Conservation (phyloP, 2,888 invertebrate species). For the Zaprionus bogoriensis region DNA sequence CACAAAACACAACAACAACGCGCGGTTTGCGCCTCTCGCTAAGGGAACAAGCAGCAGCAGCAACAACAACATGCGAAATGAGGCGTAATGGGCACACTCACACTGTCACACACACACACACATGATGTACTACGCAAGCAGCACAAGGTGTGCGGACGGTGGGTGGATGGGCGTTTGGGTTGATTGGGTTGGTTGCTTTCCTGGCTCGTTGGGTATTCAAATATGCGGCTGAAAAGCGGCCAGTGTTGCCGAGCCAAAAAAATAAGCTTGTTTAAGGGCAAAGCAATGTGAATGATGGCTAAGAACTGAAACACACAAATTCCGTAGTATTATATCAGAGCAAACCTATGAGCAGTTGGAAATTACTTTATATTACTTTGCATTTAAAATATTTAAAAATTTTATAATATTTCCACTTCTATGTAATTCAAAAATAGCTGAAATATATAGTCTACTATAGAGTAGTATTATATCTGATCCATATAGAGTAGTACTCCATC, state of each 20-base stretch:
- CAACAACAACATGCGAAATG: conserved; percentile 46
- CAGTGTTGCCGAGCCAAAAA: neutral
- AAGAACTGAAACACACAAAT: no score
- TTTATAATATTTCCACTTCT: no score
- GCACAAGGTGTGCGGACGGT: conserved; percentile 45
- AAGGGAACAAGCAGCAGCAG: conserved; percentile 61
- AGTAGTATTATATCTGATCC: no score
- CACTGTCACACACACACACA: conserved; percentile 17
- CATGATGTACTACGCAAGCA: conserved; percentile 44
- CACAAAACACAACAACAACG: conserved; percentile 14
- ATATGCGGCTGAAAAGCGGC: neutral
- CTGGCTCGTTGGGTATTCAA: neutral
- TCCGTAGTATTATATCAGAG: no score
- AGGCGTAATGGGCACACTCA: conserved; percentile 58
- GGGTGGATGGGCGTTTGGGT: conserved; percentile 18
- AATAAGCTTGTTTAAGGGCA: neutral
- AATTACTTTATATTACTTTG: no score
- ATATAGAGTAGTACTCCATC: no score
- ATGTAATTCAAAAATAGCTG: no score
- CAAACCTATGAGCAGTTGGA: no score
- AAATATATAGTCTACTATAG: no score
- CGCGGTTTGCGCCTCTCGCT: conserved; percentile 38
- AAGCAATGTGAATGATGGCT: no score
- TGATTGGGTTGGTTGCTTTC: conserved; percentile 1
- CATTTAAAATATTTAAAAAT: no score